These are phyloP conservation scores for Paramacrobiotus metropolitanus DNA, from an alignment of 1,140 invertebrate genomes.

Conservation along the genomic window DNA sequence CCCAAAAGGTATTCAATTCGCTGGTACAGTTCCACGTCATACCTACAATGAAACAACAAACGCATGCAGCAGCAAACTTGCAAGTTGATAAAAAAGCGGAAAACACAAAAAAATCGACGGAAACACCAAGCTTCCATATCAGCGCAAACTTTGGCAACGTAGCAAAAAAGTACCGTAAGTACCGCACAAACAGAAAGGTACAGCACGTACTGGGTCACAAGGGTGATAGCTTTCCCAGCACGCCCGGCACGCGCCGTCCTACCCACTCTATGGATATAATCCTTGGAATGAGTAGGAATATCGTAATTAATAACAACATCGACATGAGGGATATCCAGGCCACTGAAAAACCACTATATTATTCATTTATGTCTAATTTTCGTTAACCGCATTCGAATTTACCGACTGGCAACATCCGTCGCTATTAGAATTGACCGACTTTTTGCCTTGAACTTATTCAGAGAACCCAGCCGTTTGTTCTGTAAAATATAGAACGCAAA, in stretches of 20 bases:
- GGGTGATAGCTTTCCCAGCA: constrained; percentile 38
- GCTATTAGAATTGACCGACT: constrained; percentile 51
- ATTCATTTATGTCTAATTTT: too few species aligned
- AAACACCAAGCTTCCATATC: too few species aligned
- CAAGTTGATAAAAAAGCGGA: too few species aligned
- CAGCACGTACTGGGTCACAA: constrained; percentile 46
- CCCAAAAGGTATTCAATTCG: neutral
- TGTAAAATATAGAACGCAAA: constrained; percentile 32
- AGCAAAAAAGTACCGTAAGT: too few species aligned
- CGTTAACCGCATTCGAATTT: too few species aligned
- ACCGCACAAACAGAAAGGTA: too few species aligned
- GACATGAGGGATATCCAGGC: constrained; percentile 91
- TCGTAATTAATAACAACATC: constrained; percentile 94
- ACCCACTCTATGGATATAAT: constrained; percentile 87
- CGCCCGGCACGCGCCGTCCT: constrained; percentile 80
- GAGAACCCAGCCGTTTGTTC: constrained; percentile 62
- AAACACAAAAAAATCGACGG: too few species aligned
- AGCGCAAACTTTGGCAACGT: too few species aligned
- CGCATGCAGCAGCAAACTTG: too few species aligned
- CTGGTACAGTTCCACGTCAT: neutral
- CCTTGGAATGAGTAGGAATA: constrained; percentile 81
- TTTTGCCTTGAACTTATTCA: constrained; percentile 80
- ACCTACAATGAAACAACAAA: too few species aligned
- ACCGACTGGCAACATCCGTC: constrained; percentile 90
- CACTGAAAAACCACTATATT: too few species aligned